Conservation (phyloP, 2,797 vertebrate genomes). For the Enteromius fasciolatus region DNA sequence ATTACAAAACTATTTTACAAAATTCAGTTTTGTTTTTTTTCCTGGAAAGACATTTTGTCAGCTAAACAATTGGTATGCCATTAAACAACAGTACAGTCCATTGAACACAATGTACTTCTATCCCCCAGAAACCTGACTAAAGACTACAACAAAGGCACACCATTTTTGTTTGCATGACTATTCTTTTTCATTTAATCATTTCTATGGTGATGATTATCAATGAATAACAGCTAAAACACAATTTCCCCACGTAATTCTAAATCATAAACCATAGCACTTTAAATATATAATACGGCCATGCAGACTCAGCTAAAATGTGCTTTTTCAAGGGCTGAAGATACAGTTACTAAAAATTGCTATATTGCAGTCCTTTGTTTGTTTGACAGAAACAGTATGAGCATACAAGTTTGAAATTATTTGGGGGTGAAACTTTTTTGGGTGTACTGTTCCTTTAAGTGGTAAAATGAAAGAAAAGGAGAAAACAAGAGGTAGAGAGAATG, state of each 20-base stretch:
- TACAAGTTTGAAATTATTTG: neutral
- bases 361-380: neutral
- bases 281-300: neutral
- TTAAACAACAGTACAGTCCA: neutral
- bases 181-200: neutral
- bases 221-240: neutral
- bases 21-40: neutral
- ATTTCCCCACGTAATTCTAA: neutral
- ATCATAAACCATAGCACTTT: neutral
- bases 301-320: neutral
- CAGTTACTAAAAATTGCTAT: neutral
- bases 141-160: neutral
- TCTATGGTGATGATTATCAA: neutral
- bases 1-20: neutral
- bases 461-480: constrained; percentile 22
- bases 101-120: neutral
- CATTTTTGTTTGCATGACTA: neutral
- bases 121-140: neutral
- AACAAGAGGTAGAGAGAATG: constrained; percentile 14
- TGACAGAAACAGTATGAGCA: neutral
- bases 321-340: neutral
- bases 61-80: neutral
- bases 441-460: neutral
- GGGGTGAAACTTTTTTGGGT: neutral
- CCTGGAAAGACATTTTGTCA: neutral